A percentile compares a stretch with the other conserved stretches of the same genome.
Evolutionary conservation across 2,797 vertebrate species (phyloP).

Genomic region (Intellagama lesueurii): DNA sequence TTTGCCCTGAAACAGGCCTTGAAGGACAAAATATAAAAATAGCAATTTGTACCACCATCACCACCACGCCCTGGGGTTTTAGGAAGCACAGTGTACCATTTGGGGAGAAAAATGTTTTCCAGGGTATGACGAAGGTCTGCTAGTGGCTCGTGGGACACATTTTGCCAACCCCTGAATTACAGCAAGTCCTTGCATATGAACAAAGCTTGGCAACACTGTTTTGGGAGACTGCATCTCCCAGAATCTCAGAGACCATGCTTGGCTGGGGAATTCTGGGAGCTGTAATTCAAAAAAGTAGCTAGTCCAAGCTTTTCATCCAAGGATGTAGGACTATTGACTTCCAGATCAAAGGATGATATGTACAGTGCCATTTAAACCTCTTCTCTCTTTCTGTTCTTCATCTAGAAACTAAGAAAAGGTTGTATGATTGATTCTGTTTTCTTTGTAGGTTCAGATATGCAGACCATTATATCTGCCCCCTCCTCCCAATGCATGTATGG

Average conservation of each 20-base stretch:
- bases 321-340: neutral
- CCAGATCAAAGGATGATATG: neutral
- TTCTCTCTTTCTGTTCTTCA: too few relatives aligned
- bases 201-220: too few relatives aligned
- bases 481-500: conserved; percentile 95
- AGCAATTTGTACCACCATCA: too few relatives aligned
- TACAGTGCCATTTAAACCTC: neutral
- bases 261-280: neutral
- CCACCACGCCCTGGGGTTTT: too few relatives aligned
- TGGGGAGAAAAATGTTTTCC: neutral
- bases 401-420: neutral
- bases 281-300: neutral
- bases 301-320: neutral
- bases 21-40: too few relatives aligned
- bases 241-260: neutral
- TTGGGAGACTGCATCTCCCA: too few relatives aligned
- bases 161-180: too few relatives aligned
- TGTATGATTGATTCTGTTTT: conserved; percentile 48
- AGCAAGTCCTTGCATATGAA: too few relatives aligned
- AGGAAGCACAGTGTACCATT: too few relatives aligned
- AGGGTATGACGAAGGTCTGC: neutral
- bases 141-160: neutral
- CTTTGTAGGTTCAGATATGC: conserved; percentile 79
- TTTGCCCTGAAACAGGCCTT: too few relatives aligned
- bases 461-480: conserved; percentile 78